phyloP scores from a whole-genome alignment of 2,113 vertebrate genomes.

The Acanthochromis polyacanthus region DNA sequence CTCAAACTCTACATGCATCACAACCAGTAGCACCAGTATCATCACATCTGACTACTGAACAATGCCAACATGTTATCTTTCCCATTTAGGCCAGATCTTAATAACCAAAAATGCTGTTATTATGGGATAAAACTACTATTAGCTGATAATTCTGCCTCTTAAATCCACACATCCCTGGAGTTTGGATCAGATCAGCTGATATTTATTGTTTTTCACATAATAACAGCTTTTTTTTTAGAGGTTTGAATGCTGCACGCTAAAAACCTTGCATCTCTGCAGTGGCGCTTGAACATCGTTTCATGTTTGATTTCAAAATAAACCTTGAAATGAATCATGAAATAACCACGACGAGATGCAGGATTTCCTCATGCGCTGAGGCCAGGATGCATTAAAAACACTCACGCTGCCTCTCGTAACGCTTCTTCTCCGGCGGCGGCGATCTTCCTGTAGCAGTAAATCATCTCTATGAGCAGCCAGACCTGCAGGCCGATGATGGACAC shows the following conservation, averaged over 20 bases:
- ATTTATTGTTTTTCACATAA: too few species aligned
- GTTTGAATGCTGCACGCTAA: not conserved
- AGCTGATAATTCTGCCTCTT: not conserved
- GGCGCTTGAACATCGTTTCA: not conserved
- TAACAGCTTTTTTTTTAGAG: too few species aligned
- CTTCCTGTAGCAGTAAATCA: slow-evolving; percentile 94
- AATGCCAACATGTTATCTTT: too few species aligned
- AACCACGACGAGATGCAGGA: not conserved
- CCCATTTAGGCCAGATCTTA: too few species aligned
- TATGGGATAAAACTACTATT: too few species aligned
- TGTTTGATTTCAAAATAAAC: too few species aligned
- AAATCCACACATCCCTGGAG: not conserved
- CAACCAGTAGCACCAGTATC: not conserved
- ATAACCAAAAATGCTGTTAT: not conserved
- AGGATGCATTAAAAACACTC: slow-evolving; percentile 56
- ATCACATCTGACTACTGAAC: not conserved
- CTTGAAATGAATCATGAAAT: too few species aligned
- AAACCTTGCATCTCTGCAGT: slow-evolving; percentile 5
- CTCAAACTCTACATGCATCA: too few species aligned
- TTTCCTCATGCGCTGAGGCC: not conserved
- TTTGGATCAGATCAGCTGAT: too few species aligned
- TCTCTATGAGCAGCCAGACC: slow-evolving; percentile 94
- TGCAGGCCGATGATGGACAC: slow-evolving; percentile 93
- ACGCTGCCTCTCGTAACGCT: slow-evolving; percentile 90
- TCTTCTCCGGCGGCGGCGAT: slow-evolving; percentile 90